Evolutionary conservation across 2,113 vertebrate species (phyloP).

Genomic region (Gambusia affinis): DNA sequence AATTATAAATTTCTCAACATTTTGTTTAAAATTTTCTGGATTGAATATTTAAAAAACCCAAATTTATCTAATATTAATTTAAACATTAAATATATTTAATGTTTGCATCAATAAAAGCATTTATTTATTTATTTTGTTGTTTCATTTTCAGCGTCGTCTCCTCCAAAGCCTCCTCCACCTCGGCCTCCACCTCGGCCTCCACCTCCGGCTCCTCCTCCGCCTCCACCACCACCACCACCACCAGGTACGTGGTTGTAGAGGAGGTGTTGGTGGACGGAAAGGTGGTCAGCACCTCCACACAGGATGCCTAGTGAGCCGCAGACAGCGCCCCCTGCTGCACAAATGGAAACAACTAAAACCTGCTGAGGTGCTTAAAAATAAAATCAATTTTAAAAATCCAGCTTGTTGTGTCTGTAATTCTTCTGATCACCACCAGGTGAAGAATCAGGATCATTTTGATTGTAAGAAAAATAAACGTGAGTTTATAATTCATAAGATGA

Average conservation of each 20-base stretch:
- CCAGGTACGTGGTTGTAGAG: conserved; percentile 5
- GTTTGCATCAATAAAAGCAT: not conserved
- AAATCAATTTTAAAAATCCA: not conserved
- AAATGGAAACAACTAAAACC: not conserved
- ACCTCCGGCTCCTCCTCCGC: not conserved
- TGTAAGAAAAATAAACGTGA: too few species aligned
- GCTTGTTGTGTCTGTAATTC: conserved; percentile 12
- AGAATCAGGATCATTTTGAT: not conserved
- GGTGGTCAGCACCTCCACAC: conserved; percentile 40
- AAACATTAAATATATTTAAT: not conserved
- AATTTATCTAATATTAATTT: too few species aligned
- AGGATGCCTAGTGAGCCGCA: conserved; percentile 16
- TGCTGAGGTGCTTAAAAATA: conserved; percentile 22
- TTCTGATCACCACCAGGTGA: not conserved
- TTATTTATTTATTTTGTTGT: not conserved
- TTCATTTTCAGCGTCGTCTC: not conserved
- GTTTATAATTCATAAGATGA: too few species aligned
- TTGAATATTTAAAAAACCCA: too few species aligned
- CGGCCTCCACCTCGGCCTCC: not conserved
- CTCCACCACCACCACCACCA: not conserved
- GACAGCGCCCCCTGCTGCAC: not conserved
- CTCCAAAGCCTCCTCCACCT: not conserved
- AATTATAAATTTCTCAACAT: too few species aligned
- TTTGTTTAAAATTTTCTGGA: not conserved
- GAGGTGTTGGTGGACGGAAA: conserved; percentile 39